Evolutionary conservation across 2,888 invertebrate species (phyloP), one percentile per base, ranked within the genome.

Genomic region (Lasioglossum leucozonium): DNA sequence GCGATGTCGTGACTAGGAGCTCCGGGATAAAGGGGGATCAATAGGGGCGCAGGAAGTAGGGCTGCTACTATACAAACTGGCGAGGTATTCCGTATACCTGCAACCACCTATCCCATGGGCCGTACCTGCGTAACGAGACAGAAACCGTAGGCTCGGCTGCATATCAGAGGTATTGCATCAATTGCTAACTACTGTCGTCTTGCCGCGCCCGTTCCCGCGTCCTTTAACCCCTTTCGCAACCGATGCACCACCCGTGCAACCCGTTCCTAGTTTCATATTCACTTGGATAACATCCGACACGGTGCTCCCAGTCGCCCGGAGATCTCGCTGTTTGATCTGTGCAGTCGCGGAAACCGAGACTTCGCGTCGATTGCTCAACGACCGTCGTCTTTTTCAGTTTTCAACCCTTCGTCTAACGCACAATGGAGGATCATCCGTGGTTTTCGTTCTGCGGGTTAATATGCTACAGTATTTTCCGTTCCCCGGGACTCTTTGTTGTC

Each of bases 1-100:
- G 92, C 91, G 89, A 92, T 90, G 91, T 91, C 92, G 91, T 91
- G 89, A 90, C 91, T 92, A 90, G 89, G 79, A 91, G 89, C 88
- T 87, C 82, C 88, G 81, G 88, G 88, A 91, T 90, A 90, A 91
- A 89, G 90, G 89, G 91, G 88, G 88, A 89, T 92, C 91, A 85
- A 90, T 91, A 91, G 91, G 90, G 87, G 90, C 81, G 83, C 91
- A 87, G 90, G 90, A 91, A 91, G 87, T 91, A 87, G 85, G 89
- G 79, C 86, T 87, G 86, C 86, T 88, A 87, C 90, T 91, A 90
- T 91, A 92, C 91, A 91, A 91, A 91, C 91, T 88, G 84, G 75
- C 87, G 82, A 85, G 88, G 90, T 92, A 90, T 91, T 87, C 87
- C 81, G 86, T 88, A 88, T 76, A 86, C 82, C 87, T 87, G 79